phyloP scores from a whole-genome alignment of 2,113 vertebrate species.

The Pholis gunnellus region DNA sequence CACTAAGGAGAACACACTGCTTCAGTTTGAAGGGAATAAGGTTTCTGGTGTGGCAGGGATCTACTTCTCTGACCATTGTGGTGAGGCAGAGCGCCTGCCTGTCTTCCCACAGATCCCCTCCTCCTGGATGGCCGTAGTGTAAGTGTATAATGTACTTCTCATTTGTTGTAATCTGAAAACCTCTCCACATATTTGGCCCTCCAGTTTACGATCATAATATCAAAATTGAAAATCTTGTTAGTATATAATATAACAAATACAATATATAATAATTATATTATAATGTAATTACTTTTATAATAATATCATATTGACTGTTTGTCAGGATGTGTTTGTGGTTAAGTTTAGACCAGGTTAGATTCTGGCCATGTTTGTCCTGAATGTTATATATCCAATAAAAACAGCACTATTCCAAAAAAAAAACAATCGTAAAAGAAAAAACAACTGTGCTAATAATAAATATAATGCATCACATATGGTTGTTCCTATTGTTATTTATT shows the following conservation, averaged over 20 bases:
- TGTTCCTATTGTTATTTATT: not conserved
- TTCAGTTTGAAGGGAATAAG: conserved; percentile 88
- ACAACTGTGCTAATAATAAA: too few relatives aligned
- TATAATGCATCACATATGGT: not conserved
- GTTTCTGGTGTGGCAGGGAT: conserved; percentile 89
- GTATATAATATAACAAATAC: not conserved
- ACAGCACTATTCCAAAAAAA: not conserved
- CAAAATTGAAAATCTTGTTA: not conserved
- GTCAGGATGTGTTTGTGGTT: not conserved
- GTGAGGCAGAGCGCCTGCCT: conserved; percentile 77
- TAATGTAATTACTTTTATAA: not conserved
- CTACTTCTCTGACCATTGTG: conserved; percentile 86
- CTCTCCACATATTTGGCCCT: not conserved
- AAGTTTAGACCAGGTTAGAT: not conserved
- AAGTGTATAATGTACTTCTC: conserved; percentile 68
- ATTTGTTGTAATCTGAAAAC: not conserved
- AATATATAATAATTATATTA: not conserved
- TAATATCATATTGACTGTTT: not conserved
- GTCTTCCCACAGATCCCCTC: conserved; percentile 87
- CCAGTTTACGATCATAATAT: not conserved
- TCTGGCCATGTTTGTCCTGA: not conserved
- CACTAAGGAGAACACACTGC: conserved; percentile 82
- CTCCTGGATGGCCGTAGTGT: conserved; percentile 85
- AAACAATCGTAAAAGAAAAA: not conserved
- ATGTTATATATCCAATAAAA: not conserved